A percentile compares a stretch with the other conserved stretches of the same genome.
Conservation (phyloP, 2,888 invertebrate species). For the Callyntrura guangdongensis region DNA sequence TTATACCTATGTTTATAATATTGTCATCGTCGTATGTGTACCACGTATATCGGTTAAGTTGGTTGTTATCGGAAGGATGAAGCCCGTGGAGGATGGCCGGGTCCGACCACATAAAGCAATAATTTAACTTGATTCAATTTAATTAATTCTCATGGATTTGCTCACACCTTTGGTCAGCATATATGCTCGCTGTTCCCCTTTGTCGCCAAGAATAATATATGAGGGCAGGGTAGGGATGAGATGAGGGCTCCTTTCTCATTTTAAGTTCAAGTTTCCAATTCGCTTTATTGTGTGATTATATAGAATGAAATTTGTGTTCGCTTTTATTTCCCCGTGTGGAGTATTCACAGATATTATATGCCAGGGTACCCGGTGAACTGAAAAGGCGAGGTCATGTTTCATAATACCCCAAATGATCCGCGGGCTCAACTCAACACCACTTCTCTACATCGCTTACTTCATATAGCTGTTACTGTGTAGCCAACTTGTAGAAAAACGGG, state of each 20-base stretch:
- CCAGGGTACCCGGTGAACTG: too few species aligned
- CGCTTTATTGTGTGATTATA: constrained; percentile 9
- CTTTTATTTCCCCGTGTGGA: neutral
- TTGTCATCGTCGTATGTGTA: constrained; percentile 44
- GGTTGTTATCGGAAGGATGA: constrained; percentile 6
- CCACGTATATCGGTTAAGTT: neutral
- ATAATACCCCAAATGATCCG: constrained; percentile 45
- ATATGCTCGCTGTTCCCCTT: constrained; percentile 51
- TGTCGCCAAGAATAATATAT: constrained; percentile 62
- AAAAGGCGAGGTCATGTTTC: constrained; percentile 13
- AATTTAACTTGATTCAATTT: constrained; percentile 81
- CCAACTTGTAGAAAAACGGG: constrained; percentile 9
- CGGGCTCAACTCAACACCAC: neutral
- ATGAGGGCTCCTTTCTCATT: constrained; percentile 52
- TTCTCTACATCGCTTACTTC: neutral
- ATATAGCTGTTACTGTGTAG: neutral
- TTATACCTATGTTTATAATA: constrained; percentile 12
- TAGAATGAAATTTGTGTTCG: constrained; percentile 31
- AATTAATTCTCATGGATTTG: constrained; percentile 82
- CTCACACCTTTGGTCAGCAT: constrained; percentile 77
- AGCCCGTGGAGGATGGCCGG: constrained; percentile 37
- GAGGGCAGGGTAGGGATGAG: constrained; percentile 15
- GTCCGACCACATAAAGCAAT: constrained; percentile 72
- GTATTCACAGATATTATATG: neutral
- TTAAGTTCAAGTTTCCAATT: constrained; percentile 51